Base-by-base conservation (phyloP, 2,113 vertebrate genomes). In the Neogobius melanostomus region DNA sequence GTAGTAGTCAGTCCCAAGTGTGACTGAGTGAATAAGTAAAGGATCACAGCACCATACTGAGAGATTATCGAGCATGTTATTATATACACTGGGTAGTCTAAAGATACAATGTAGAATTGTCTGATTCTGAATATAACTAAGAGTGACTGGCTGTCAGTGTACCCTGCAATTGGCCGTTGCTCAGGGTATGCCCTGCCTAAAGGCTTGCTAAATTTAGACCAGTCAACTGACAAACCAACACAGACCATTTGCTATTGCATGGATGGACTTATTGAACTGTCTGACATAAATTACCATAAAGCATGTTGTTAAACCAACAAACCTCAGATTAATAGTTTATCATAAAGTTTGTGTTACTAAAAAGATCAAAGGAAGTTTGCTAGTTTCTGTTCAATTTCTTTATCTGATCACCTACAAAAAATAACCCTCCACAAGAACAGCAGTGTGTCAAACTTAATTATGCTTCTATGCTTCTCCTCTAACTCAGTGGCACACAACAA, bases 371-470 rank as follows among this genome's bases (percentile, higher is more conserved):
- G 59, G 42, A 7, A 7, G 56, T 42, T 43, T 60, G 42, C 21
- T 42, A 60, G 11, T 6, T 12, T 11, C 36, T 43, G 56, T 2
- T 43, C 6, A 15, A 42, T 61, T 61, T 42, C 59, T 61, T 14
- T 61, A 61, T 61, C 59, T 61, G 59, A 61, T 56, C 17, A 61
- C 53, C 21, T 16, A 11, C 11, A 21, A 28, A 63, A 75, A 75
- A 59, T 44, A 14, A 63, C 72, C 48, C 50, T 14, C 45, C 45
- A 62, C 61, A 53, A 61, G 52, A n/a, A 61, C 49, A 63, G 67
- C 53, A 28, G n/a, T 36, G 0, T 45, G 48, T 76, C 17, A 52
- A 64, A 76, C 76, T 64, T 4, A 63, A 71, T 79, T 64, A 66
- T 73, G 44, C 8, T 6, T n/a, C 56, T 48, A 43, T 42, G 28